These are phyloP conservation scores for Cryptotis parvus DNA, from an alignment of 2,113 vertebrate genomes.

Conservation along the genomic window DNA sequence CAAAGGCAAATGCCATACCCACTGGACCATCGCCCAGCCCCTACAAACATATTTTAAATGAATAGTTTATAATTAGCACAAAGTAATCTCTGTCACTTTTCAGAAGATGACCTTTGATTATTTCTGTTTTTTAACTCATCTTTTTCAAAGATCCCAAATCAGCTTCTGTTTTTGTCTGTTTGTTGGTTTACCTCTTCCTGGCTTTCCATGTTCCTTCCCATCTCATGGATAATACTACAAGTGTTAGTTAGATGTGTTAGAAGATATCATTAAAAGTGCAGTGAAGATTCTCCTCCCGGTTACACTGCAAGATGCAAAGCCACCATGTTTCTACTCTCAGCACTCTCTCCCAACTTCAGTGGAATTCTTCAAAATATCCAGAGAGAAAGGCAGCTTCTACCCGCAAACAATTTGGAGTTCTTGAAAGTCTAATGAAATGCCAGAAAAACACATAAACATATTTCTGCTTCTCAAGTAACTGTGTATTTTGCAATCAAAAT, in stretches of 20 bases:
- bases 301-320: rapidly evolving
- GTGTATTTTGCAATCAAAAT: conserved; percentile 13
- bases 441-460: background rate
- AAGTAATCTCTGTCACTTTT: background rate
- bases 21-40: no score
- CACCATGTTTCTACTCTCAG: background rate
- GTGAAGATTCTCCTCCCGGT: no score
- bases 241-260: no score
- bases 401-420: conserved; percentile 10
- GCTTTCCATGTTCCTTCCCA: background rate
- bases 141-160: background rate
- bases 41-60: no score
- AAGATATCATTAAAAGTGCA: no score
- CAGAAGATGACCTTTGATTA: background rate
- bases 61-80: background rate
- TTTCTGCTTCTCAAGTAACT: conserved; percentile 27
- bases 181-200: background rate
- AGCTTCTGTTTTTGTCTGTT: background rate
- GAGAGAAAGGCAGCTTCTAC: conserved; percentile 17
- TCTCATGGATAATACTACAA: background rate
- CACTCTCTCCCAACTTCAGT: background rate
- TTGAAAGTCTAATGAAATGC: background rate
- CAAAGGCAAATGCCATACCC: no score
- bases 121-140: background rate
- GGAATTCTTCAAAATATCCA: background rate